Evolutionary conservation across 2,113 vertebrate genomes (phyloP), one percentile per base, ranked within the genome.

Genomic region (Grammomys dolichurus): DNA sequence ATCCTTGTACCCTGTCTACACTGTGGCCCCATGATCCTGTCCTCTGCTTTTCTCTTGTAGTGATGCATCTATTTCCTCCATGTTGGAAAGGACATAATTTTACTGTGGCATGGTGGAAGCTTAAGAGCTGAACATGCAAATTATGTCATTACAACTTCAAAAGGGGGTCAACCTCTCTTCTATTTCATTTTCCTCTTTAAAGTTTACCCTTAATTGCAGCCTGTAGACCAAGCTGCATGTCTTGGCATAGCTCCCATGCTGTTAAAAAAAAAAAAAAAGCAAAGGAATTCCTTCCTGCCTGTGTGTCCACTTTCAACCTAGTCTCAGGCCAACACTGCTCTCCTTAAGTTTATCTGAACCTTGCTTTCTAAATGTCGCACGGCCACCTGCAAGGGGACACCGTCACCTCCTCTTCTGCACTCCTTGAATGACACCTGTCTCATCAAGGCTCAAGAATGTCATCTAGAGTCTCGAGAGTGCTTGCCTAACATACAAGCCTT

Each of bases 121-220:
- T 89, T 56, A 72, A 65, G 73, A 58, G 72, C 36, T 91, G 92
- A 95, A 91, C 89, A 89, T 94, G 86, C 88, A 96, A 97, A 97
- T 97, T 95, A 93, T 80, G 43, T 92, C 48, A 2, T 97, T 96
- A 95, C 2, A 69, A 46, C 85, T 95, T 96, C 88, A 94, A 86
- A 96, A 96, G 85, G 48, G 67, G 16, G 81, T 95, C 75, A 88
- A 31, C 51, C 85, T 95, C 89, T 94, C 80, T 91, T 96, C 67
- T 69, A 56, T 92, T 96, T 97, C 69, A 81, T 94, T 95, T 94
- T 92, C 63, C 82, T 72, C 90, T 96, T 93, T 93, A 93, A 96
- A 94, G 81, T 95, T 89, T 80, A 75, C 92, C 81, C 86, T 91
- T 95, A 96, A 95, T 97, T 97, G 90, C 43, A 90, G 90, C 78